Percentiles rank a stretch among this genome's conserved stretches.
phyloP scores from a whole-genome alignment of 2,888 invertebrate genomes.

The Noctua pronuba region DNA sequence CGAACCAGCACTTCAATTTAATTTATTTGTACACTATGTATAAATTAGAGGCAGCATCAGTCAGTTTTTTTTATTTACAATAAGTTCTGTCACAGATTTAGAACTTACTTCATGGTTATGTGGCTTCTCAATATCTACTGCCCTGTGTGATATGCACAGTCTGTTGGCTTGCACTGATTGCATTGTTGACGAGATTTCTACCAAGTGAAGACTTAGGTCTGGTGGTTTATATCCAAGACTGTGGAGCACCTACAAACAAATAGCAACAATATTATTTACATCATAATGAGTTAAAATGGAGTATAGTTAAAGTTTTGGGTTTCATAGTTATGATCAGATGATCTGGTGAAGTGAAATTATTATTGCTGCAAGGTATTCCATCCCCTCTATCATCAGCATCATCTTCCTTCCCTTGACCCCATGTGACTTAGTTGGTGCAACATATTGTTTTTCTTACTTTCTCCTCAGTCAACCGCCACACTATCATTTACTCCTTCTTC shows the following conservation, averaged over 20 bases:
- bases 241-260: slow-evolving; percentile 87
- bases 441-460: too few species aligned
- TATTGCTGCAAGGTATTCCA: background rate
- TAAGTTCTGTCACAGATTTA: background rate
- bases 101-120: slow-evolving; percentile 83
- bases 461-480: too few species aligned
- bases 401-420: too few species aligned
- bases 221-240: slow-evolving; percentile 85
- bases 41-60: background rate
- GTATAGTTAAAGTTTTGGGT: background rate
- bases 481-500: too few species aligned
- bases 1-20: too few species aligned
- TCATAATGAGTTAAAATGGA: background rate
- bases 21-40: background rate
- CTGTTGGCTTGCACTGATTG: slow-evolving; percentile 94
- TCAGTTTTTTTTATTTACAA: background rate
- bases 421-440: too few species aligned
- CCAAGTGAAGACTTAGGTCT: slow-evolving; percentile 94
- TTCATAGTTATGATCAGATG: background rate
- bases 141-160: slow-evolving; percentile 91
- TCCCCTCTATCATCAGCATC: background rate
- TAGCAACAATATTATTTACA: background rate
- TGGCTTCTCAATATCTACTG: slow-evolving; percentile 81
- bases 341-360: background rate
- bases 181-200: slow-evolving; percentile 97